Conservation (phyloP, 1,140 invertebrate genomes). For the Drosophila pachea region DNA sequence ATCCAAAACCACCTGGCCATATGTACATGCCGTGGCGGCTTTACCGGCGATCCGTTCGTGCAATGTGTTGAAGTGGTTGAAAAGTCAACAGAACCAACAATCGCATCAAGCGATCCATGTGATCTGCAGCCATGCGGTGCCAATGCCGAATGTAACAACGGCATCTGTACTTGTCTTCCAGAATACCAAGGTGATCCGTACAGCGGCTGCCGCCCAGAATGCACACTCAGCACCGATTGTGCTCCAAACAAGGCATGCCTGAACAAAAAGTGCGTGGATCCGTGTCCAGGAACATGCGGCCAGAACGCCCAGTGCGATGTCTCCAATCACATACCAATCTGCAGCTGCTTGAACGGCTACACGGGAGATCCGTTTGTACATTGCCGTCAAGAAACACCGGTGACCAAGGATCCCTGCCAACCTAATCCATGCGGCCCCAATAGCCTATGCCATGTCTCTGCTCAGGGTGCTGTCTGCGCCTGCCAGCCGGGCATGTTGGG, state of each 20-base stretch:
- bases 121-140: constrained; percentile 88
- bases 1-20: constrained; percentile 88
- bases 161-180: constrained; percentile 83
- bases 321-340: constrained; percentile 89
- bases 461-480: constrained; percentile 86
- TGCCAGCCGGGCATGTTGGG: constrained; percentile 87
- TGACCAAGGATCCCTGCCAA: constrained; percentile 81
- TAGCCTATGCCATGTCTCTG: constrained; percentile 86
- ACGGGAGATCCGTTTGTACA: constrained; percentile 88
- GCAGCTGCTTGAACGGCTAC: constrained; percentile 85
- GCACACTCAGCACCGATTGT: constrained; percentile 91
- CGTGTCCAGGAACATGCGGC: constrained; percentile 88
- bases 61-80: constrained; percentile 83
- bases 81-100: constrained; percentile 80
- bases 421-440: constrained; percentile 90
- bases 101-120: constrained; percentile 82
- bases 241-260: constrained; percentile 86
- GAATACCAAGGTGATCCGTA: constrained; percentile 85
- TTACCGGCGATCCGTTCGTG: constrained; percentile 87
- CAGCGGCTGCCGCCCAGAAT: constrained; percentile 88
- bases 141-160: constrained; percentile 85
- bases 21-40: constrained; percentile 84
- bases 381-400: constrained; percentile 64
- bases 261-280: constrained; percentile 87
- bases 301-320: constrained; percentile 87